These are phyloP conservation scores for Mesaphorura yosii DNA, from an alignment of 1,140 invertebrate genomes.

Conservation along the genomic window DNA sequence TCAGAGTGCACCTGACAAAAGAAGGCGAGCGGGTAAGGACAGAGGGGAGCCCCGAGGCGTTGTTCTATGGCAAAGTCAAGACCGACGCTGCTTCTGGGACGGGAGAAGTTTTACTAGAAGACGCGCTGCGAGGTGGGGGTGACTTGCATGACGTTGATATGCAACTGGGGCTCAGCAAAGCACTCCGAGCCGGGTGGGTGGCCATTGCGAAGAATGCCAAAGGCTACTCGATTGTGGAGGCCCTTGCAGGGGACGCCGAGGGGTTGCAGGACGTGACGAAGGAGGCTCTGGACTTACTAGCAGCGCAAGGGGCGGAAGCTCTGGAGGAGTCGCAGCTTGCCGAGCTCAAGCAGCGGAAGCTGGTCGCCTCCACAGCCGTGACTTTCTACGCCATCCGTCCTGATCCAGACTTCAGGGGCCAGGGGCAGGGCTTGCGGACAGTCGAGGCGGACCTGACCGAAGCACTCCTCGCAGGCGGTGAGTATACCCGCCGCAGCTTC, in stretches of 20 bases:
- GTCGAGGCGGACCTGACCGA: conserved; percentile 90
- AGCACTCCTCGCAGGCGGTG: conserved; percentile 75
- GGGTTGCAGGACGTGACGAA: conserved; percentile 62
- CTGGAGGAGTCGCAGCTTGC: too few species aligned
- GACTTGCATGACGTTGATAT: conserved; percentile 61
- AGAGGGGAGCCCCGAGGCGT: conserved; percentile 84
- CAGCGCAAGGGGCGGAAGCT: too few species aligned
- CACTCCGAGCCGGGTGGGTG: conserved; percentile 89
- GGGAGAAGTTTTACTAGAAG: conserved; percentile 60
- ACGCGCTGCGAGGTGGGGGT: too few species aligned
- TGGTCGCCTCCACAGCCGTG: too few species aligned
- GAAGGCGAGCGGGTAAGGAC: conserved; percentile 54
- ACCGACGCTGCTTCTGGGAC: conserved; percentile 53
- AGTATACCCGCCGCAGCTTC: conserved; percentile 87
- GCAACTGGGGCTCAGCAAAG: conserved; percentile 94
- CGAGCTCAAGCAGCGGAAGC: too few species aligned
- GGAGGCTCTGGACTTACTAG: too few species aligned
- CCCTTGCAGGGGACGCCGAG: conserved; percentile 50
- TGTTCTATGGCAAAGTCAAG: too few species aligned
- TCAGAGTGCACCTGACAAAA: background rate
- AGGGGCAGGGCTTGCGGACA: too few species aligned
- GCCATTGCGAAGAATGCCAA: conserved; percentile 63
- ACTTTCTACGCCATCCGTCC: too few species aligned
- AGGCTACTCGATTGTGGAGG: too few species aligned
- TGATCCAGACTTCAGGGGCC: too few species aligned